A percentile compares a stretch with the other conserved stretches of the same genome.
These are phyloP conservation scores for Gadus macrocephalus DNA, from an alignment of 2,113 vertebrate genomes.

Conservation along the genomic window DNA sequence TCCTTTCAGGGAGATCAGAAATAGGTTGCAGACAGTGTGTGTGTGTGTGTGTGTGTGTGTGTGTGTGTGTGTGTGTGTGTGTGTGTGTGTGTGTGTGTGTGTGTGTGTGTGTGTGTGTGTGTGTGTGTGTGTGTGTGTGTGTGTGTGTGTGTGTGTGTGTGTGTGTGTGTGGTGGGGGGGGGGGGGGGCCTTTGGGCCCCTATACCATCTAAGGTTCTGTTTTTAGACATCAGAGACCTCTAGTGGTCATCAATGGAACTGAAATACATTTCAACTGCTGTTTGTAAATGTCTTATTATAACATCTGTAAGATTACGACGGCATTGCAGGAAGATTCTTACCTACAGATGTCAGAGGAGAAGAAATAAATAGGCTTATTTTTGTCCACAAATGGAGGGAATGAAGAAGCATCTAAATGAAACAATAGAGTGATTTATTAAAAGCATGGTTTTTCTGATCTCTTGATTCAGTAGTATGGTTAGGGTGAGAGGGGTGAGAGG, in stretches of 20 bases:
- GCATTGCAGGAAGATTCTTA: slow-evolving; percentile 40
- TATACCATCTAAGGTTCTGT: not conserved
- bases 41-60: no score
- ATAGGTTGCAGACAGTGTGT: no score
- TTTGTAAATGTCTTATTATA: not conserved
- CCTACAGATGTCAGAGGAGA: slow-evolving; percentile 95
- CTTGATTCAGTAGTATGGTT: no score
- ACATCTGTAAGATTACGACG: not conserved
- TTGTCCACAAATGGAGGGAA: slow-evolving; percentile 86
- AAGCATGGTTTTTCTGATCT: not conserved
- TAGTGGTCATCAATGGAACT: slow-evolving; percentile 30
- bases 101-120: no score
- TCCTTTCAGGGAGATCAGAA: no score
- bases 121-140: no score
- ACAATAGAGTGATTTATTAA: not conserved
- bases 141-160: no score
- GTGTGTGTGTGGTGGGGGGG: no score
- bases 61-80: no score
- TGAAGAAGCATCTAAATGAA: slow-evolving; percentile 80
- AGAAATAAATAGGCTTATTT: slow-evolving; percentile 75
- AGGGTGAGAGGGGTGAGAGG: no score
- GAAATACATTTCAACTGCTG: not conserved
- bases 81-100: no score
- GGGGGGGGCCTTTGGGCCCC: no score
- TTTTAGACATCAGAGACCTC: slow-evolving; percentile 49